Percentiles rank a stretch among this genome's conserved stretches.
Evolutionary conservation across 1,140 invertebrate species (phyloP).

Genomic region (Drosophila simulans): DNA sequence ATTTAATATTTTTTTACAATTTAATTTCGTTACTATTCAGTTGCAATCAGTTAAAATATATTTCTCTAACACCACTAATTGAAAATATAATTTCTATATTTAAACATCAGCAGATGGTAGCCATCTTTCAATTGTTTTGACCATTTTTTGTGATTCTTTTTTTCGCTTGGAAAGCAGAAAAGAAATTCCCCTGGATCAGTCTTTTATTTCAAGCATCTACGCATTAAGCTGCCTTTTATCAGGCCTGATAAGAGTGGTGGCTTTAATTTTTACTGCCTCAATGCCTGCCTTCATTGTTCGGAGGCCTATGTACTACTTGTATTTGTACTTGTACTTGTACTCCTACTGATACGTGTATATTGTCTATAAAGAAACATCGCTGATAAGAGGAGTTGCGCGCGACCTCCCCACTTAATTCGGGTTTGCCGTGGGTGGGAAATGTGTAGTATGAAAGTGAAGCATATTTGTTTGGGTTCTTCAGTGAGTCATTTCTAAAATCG

Average conservation of each 20-base stretch:
- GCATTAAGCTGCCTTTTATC: conserved; percentile 42
- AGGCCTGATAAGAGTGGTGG: conserved; percentile 29
- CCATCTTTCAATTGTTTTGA: conserved; percentile 8
- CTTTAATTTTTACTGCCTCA: conserved; percentile 22
- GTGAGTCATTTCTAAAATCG: conserved; percentile 52
- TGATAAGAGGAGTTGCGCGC: conserved; percentile 73
- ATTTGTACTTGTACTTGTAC: conserved; percentile 14
- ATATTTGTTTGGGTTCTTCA: conserved; percentile 31
- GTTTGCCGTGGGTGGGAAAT: conserved; percentile 9
- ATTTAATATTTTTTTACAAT: not conserved
- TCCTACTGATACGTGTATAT: conserved; percentile 18
- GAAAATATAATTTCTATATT: not conserved
- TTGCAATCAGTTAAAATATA: no score
- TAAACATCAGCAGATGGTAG: conserved; percentile 7
- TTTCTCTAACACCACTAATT: not conserved
- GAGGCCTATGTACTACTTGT: conserved; percentile 18
- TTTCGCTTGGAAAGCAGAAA: not conserved
- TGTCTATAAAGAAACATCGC: conserved; percentile 49
- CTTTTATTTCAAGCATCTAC: conserved; percentile 36
- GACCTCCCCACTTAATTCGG: conserved; percentile 58
- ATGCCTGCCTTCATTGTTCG: conserved; percentile 37
- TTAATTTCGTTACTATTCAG: no score
- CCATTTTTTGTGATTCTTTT: conserved; percentile 1
- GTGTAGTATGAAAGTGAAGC: conserved; percentile 25
- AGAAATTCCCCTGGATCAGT: not conserved